Base-by-base conservation (phyloP, 2,113 vertebrate species). In the Gobius niger region DNA sequence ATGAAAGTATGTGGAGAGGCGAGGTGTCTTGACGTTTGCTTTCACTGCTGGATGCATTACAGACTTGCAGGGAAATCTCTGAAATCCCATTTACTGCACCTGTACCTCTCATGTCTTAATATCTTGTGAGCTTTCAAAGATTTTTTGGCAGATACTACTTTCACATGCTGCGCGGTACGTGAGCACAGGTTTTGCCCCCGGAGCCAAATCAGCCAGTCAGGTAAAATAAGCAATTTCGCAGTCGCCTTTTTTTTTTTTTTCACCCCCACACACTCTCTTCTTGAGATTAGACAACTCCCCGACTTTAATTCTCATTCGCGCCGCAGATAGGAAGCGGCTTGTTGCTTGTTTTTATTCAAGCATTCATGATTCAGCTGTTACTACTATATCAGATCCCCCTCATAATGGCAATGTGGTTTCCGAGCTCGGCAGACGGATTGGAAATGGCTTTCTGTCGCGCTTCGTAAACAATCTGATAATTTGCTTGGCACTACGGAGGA, bases 191-290 rank as follows among this genome's bases (percentile, higher is more conserved):
- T 77, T 62, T 44, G 65, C 73, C 67, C 68, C 10, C 10, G 64
- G 72, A 73, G 68, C 47, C 47, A 73, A 78, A 82, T 87, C 75
- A 75, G 68, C 66, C 66, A 78, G 72, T 83, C 76, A 80, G 80
- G 78, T 74, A 78, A 83, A 88, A 86, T 83, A 85, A 82, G 80
- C 66, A 76, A 83, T 82, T 76, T 82, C 77, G 82, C 11, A 3
- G 69, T 51, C 6, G 52, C 77, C 77, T 82, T 52, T 56, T n/a
- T 69, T 52, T 52, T 52, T 24, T 19, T 54, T 19, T 24, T 54
- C n/a, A 34, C 24, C 24, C 24, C 24, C 24, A 34, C 24, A 34
- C 24, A 34, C 24, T 2, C 24, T 34, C 24, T 54, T 10, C 6
- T 72, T 24, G 65, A 83, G 78, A 85, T 86, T 78, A 88, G 42